Base-by-base conservation (phyloP, 2,797 vertebrate species). In the Cyclopterus lumpus region DNA sequence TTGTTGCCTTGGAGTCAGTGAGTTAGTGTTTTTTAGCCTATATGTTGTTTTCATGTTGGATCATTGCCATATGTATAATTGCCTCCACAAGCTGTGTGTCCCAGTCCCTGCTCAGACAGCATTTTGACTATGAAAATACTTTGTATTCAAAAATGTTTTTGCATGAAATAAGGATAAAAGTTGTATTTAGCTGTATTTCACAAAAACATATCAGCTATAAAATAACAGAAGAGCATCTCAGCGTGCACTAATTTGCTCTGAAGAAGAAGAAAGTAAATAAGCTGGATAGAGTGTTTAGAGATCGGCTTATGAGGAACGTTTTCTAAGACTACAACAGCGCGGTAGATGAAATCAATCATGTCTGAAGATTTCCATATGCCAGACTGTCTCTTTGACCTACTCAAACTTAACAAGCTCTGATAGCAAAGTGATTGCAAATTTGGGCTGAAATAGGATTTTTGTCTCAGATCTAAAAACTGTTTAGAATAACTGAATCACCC, bases 271-370 rank as follows among this genome's bases (percentile, higher is more conserved):
- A 20, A 64, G 55, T 46, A 75, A 79, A 68, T 71, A 68, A 51
- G n/a, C 59, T 34, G 54, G 51, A 59, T 67, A 75, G 63, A 76
- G 42, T 46, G 53, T 77, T 36, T 60, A 6, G 44, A 61, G 57
- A 70, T 32, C 20, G 8, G 74, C 80, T 81, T 73, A 72, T 73
- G 62, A 78, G 69, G 26, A 79, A 67, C 49, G 60, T 72, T 77
- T 78, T 81, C 69, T 67, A 8, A 38, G 34, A 51, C 65, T 71
- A 30, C 58, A 62, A 51, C 61, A 71, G 53, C 15, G 49, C 72
- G 38, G 60, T 73, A 83, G 77, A 86, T 80, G 73, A 85, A 80
- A 82, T 86, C 80, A 82, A 81, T 88, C 78, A 84, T 68, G 55
- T 83, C 68, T 71, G 61, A 61, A 86, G 48, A 83, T 82, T 62